Evolutionary conservation across 1,140 invertebrate genomes (phyloP), one percentile per base, ranked within the genome.

Genomic region (Drosophila serrata): DNA sequence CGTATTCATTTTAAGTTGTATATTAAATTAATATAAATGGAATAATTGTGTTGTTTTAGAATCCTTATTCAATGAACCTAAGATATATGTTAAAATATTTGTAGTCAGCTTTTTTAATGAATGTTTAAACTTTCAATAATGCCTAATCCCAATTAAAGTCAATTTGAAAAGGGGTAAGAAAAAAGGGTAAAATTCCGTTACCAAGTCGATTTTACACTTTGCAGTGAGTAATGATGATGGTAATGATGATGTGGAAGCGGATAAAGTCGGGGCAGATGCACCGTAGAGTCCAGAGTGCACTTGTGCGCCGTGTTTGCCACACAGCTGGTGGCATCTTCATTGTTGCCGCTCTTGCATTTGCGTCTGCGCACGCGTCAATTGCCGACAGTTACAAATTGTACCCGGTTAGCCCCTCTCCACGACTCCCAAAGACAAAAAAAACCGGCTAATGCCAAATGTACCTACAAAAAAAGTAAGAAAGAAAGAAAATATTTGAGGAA

Each of bases 321-420:
- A 76, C 75, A 79, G 75, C 81, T 73, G 79, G 55, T 74, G 73
- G 49, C 58, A 62, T 74, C 43, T 76, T 37, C 72, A 63, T 60
- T 73, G 74, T 67, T 53, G 75, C 49, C 46, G 45, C 49, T 65
- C 43, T 70, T 82, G 77, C 37, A 22, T 58, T 61, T 76, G 79
- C 72, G 64, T 65, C 58, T 79, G 75, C 81, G 81, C 81, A 84
- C 81, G 81, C 81, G 81, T 84, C 81, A 64, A 72, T 75, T 82
- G 80, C 53, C 76, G 81, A 84, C 81, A 85, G 76, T 37, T 84
- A 85, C 81, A 84, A 84, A 84, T 84, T 85, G 81, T 84, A 45
- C 33, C 65, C 79, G 76, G 57, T 64, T 85, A 51, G 81, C 64
- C 64, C 48, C 60, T 48, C 69, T 67, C 37, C 72, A 46, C 57